Conservation (phyloP, 2,113 vertebrate genomes). For the Catharus bicknelli region DNA sequence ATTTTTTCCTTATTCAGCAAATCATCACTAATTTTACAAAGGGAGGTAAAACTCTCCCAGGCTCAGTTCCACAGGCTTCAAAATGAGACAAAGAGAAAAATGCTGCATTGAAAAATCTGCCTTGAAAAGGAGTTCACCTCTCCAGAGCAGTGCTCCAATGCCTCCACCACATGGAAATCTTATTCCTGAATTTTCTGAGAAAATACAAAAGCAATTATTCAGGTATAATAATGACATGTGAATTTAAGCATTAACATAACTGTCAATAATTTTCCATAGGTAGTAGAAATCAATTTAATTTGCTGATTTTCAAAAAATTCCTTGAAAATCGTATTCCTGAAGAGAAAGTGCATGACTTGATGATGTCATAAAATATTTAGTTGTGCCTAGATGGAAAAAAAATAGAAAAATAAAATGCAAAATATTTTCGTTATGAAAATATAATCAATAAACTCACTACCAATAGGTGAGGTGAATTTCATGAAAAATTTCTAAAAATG, state of each 20-base stretch:
- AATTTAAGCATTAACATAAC: not conserved
- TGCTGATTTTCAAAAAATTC: not conserved
- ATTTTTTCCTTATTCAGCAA: not conserved
- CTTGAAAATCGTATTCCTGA: not conserved
- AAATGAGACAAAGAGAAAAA: not conserved
- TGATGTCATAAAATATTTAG: not conserved
- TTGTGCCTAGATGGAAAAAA: not conserved
- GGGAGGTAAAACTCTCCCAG: not conserved
- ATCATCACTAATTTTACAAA: not conserved
- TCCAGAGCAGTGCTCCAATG: not conserved
- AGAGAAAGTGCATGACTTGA: not conserved
- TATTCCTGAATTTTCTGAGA: not conserved
- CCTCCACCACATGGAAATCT: not conserved
- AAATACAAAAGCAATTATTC: not conserved
- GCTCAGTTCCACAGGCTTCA: not conserved
- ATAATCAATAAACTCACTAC: not conserved
- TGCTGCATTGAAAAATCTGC: rapidly evolving
- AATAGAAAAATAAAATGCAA: not conserved
- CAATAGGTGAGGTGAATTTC: not conserved
- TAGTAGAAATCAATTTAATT: not conserved
- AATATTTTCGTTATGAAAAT: not conserved
- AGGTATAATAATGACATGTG: not conserved
- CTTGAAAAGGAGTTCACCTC: not conserved
- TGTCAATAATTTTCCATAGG: not conserved
- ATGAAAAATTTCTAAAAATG: not conserved